Evolutionary conservation across 2,113 vertebrate species (phyloP), one percentile per base, ranked within the genome.

Genomic region (Cyanistes caeruleus): DNA sequence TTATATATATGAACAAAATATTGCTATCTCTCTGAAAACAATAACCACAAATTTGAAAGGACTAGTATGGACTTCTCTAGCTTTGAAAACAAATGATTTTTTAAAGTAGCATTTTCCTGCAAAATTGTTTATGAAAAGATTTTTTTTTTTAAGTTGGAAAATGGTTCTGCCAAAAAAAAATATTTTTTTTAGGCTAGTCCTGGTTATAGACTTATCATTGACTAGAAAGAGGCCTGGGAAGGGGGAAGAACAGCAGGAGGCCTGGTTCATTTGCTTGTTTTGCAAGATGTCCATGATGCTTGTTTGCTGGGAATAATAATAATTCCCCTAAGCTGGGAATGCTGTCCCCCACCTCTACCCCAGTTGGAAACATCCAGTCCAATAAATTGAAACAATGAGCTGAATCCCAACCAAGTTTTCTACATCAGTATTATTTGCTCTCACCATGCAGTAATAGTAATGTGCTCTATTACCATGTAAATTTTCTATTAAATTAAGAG

Each of bases 401-500:
- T 52, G 37, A 83, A 63, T 51, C 21, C 75, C n/a, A 82, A 92
- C 28, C 84, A 89, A 60, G 20, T 49, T 93, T 93, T 75, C 20
- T 67, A 39, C 83, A 76, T 62, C 58, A 18, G 9, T 37, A 17
- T 52, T 81, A 56, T 37, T 55, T 3, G 0, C 43, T 90, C 43
- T 43, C 21, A 41, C 25, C 37, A 25, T 2, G 13, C 46, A 83
- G 55, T 58, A 90, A 55, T 56, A 87, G 65, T 60, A 92, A 82
- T 55, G 55, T 93, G 59, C 46, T 65, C 30, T 86, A 60, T 93
- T 95, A 60, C 58, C 51, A 48, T 86, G 63, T 49, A 95, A 75
- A 64, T 88, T 94, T 85, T 89, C 81, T 83, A 92, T 95, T 96
- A 95, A 94, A 95, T 96, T 86, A 90, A 62, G 73, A 84, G 13